phyloP scores from a whole-genome alignment of 2,888 invertebrate species.

The Nemotelus nigrinus region DNA sequence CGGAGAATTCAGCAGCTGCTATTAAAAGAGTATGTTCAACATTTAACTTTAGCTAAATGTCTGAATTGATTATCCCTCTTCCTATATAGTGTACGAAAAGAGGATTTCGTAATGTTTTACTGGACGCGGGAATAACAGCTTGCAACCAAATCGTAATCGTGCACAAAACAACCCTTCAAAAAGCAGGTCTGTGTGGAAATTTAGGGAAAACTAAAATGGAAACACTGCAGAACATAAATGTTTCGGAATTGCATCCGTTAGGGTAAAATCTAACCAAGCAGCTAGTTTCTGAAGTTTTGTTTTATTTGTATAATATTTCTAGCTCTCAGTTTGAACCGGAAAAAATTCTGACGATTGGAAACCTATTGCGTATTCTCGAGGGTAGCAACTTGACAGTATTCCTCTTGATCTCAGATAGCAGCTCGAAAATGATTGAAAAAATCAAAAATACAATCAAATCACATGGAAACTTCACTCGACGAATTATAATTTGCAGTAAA shows the following conservation, averaged over 20 bases:
- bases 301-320: conserved; percentile 4
- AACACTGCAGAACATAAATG: conserved; percentile 61
- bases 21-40: conserved; percentile 60
- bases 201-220: conserved; percentile 58
- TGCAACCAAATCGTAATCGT: conserved; percentile 63
- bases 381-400: conserved; percentile 60
- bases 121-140: conserved; percentile 62
- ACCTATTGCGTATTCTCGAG: conserved; percentile 60
- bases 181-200: conserved; percentile 58
- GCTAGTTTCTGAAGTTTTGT: not conserved
- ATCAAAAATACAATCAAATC: conserved; percentile 58
- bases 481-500: conserved; percentile 61
- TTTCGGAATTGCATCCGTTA: conserved; percentile 63
- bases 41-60: not conserved
- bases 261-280: conserved; percentile 55
- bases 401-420: conserved; percentile 61
- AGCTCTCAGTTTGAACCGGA: conserved; percentile 63
- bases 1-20: conserved; percentile 63
- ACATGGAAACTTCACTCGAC: conserved; percentile 58
- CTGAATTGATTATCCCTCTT: conserved; percentile 14
- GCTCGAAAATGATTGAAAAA: conserved; percentile 60
- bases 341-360: conserved; percentile 59
- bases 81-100: conserved; percentile 59
- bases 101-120: conserved; percentile 62
- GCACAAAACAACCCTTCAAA: conserved; percentile 60